Conservation (phyloP, 2,888 invertebrate species). For the Tyria jacobaeae region DNA sequence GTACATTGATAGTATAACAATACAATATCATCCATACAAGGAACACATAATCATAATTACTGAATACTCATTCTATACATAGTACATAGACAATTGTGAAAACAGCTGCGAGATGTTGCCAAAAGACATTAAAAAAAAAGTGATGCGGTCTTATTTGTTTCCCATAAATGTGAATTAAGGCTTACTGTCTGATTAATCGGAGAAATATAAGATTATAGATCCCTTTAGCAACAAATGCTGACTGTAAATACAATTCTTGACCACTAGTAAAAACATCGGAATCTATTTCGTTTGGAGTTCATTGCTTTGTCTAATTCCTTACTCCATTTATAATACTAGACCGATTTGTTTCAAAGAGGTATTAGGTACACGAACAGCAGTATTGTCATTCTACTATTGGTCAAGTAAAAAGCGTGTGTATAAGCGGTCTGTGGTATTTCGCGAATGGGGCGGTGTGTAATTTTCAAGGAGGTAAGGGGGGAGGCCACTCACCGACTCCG, state of each 20-base stretch:
- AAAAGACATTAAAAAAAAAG: conserved; percentile 19
- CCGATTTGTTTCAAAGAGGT: neutral
- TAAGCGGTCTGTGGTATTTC: conserved; percentile 33
- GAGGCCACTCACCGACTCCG: conserved; percentile 95
- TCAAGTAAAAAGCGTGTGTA: conserved; percentile 45
- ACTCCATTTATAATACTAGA: neutral
- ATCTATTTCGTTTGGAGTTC: no score
- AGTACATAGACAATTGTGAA: conserved; percentile 23
- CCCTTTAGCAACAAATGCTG: conserved; percentile 36
- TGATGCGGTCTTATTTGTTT: neutral
- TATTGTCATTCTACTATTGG: conserved; percentile 27
- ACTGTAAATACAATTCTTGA: conserved; percentile 32
- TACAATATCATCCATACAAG: conserved; percentile 38
- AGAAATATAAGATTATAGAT: neutral
- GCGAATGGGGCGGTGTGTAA: conserved; percentile 1
- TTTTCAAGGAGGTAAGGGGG: conserved; percentile 10
- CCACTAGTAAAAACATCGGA: conserved; percentile 27
- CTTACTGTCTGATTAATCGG: no score
- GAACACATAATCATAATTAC: conserved; percentile 40
- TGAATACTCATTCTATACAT: conserved; percentile 48
- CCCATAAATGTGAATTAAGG: no score
- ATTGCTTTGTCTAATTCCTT: no score
- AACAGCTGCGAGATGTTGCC: conserved; percentile 29
- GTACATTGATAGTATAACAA: conserved; percentile 48
- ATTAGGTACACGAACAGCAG: neutral